These are phyloP conservation scores for Esperia sulphurella DNA, from an alignment of 2,888 invertebrate genomes.

Conservation along the genomic window DNA sequence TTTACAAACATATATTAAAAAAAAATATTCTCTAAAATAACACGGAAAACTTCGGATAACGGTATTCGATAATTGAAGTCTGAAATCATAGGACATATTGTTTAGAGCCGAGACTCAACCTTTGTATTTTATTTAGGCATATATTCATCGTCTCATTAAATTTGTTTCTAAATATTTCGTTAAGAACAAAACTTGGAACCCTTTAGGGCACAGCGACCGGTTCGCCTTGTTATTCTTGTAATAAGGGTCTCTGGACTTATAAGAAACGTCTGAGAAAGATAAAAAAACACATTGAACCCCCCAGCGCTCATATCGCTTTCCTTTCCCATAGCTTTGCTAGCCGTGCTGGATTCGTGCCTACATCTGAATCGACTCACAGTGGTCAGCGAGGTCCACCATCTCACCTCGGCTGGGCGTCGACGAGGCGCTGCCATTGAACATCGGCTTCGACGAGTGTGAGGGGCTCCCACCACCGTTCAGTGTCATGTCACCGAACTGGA, in stretches of 20 bases:
- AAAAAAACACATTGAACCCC: constrained; percentile 12
- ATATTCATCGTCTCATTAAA: too few species aligned
- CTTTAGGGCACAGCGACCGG: too few species aligned
- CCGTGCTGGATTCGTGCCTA: constrained; percentile 61
- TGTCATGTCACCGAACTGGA: constrained; percentile 73
- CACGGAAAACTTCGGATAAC: too few species aligned
- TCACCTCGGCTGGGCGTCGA: constrained; percentile 76
- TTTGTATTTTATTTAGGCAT: too few species aligned
- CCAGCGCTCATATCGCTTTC: constrained; percentile 18
- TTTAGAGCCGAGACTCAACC: too few species aligned
- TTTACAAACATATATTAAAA: too few species aligned
- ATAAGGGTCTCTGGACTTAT: background rate
- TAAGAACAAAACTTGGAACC: too few species aligned
- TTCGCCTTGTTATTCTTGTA: too few species aligned
- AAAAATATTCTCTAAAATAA: too few species aligned
- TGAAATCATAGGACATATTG: too few species aligned
- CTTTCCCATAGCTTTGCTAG: constrained; percentile 25
- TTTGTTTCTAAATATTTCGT: too few species aligned
- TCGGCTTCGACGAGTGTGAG: constrained; percentile 52
- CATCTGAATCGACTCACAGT: constrained; percentile 69
- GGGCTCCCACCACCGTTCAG: constrained; percentile 57
- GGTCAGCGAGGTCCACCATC: constrained; percentile 62
- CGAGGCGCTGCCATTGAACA: constrained; percentile 55
- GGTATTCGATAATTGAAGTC: too few species aligned
- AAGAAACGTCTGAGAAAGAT: background rate